Conservation (phyloP, 2,888 invertebrate species). For the Scrobipalpa costella region DNA sequence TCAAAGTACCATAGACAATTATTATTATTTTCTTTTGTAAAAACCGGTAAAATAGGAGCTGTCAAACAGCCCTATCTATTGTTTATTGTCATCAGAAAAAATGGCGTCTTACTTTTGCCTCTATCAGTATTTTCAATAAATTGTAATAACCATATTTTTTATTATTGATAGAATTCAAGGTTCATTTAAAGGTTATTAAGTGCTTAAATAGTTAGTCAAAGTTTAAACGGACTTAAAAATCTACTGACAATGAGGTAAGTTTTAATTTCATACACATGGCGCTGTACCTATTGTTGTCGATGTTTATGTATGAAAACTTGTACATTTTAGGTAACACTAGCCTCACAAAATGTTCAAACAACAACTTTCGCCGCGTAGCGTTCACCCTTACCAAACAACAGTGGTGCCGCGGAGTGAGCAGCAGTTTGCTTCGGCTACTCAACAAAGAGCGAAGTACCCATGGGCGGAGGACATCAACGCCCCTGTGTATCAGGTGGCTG, state of each 20-base stretch:
- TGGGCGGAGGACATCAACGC: constrained; percentile 71
- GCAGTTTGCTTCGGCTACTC: constrained; percentile 67
- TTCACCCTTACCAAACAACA: constrained; percentile 77
- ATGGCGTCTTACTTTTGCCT: constrained; percentile 1
- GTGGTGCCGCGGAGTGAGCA: constrained; percentile 73
- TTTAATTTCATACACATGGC: background rate
- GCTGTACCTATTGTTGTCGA: constrained; percentile 22
- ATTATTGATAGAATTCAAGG: no score
- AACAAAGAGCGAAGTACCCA: constrained; percentile 74
- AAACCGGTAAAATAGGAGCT: background rate
- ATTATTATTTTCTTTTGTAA: background rate
- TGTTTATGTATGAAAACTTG: constrained; percentile 31
- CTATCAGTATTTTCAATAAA: background rate
- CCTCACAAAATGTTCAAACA: constrained; percentile 71
- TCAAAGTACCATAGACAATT: background rate
- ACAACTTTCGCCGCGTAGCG: constrained; percentile 69
- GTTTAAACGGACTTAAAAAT: no score
- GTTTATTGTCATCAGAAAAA: background rate
- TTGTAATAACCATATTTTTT: background rate
- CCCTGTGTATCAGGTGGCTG: constrained; percentile 67
- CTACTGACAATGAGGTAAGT: constrained; percentile 26
- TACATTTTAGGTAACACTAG: constrained; percentile 43
- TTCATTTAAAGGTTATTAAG: no score
- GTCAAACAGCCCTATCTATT: background rate
- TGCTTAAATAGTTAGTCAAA: no score